Evolutionary conservation across 2,888 invertebrate species (phyloP), one percentile per base, ranked within the genome.

Genomic region (Apamea crenata): DNA sequence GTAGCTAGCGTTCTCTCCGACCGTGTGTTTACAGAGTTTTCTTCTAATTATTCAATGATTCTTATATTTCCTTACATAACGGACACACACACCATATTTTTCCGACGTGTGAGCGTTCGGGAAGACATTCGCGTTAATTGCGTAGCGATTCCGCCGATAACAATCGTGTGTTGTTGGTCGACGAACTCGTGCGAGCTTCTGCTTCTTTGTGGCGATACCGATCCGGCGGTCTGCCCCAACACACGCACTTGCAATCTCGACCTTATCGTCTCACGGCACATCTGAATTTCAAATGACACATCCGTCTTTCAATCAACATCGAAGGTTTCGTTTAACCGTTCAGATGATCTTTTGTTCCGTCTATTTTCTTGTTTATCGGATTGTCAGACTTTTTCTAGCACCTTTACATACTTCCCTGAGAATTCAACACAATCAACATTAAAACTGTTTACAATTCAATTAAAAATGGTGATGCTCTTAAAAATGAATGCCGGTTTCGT

Each of bases 101-200:
- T 77, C 71, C 81, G 80, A 84, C 50, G 56, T 74, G 76, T 56
- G 77, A 71, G 85, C 84, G 87, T 91, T 90, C 90, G 92, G 93
- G 93, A 94, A 96, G 93, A 91, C 92, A 90, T 91, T 93, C 90
- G 90, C 90, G 90, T 93, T 95, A 95, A 95, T 95, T 95, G 92
- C 92, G 91, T 88, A 91, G 93, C 90, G 89, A 94, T 94, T 92
- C 93, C 89, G 80, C 90, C 90, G 95, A 95, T 95, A 94, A 94
- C 92, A 93, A 95, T 95, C 93, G 82, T 72, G 81, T 90, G 88
- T 84, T 88, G 88, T 85, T 93, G 95, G 95, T 93, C 95, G 92
- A 89, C 90, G 94, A 95, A 93, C 95, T 89, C 94, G 93, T 94
- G 95, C 92, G 94, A 95, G 94, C 93, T 93, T 94, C 92, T 93